phyloP scores from a whole-genome alignment of 2,797 vertebrate species.

The Typhlichthys subterraneus region DNA sequence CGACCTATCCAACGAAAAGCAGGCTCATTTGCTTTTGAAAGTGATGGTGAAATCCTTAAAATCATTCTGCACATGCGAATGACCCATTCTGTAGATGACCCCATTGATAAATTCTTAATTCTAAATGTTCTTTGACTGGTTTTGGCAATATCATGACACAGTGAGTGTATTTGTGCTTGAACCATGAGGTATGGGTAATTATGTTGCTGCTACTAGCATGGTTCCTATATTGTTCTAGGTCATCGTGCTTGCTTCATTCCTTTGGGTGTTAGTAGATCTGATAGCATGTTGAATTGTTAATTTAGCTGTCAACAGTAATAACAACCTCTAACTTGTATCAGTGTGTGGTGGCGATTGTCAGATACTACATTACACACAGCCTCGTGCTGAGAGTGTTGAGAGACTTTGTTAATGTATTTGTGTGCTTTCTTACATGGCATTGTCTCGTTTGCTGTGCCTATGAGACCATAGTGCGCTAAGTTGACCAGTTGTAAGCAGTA shows the following conservation, averaged over 20 bases:
- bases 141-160: constrained; percentile 11
- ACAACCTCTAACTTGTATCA: constrained; percentile 22
- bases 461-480: constrained; percentile 31
- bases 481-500: constrained; percentile 56
- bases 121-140: neutral
- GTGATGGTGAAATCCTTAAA: neutral
- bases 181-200: neutral
- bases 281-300: constrained; percentile 17
- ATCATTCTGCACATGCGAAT: constrained; percentile 3
- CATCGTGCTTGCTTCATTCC: constrained; percentile 21
- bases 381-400: constrained; percentile 15
- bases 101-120: constrained; percentile 1
- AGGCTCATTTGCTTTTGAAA: neutral
- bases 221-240: neutral
- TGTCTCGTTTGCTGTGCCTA: constrained; percentile 21
- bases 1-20: neutral
- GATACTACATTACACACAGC: constrained; percentile 20
- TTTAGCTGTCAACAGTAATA: constrained; percentile 6
- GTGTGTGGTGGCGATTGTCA: constrained; percentile 23
- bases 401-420: neutral
- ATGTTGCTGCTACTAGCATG: constrained; percentile 23
- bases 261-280: constrained; percentile 1
- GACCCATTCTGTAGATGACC: neutral
- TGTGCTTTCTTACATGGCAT: constrained; percentile 21
- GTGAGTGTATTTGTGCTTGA: neutral